Evolutionary conservation across 2,797 vertebrate species (phyloP).

Genomic region (Xiphophorus birchmanni): DNA sequence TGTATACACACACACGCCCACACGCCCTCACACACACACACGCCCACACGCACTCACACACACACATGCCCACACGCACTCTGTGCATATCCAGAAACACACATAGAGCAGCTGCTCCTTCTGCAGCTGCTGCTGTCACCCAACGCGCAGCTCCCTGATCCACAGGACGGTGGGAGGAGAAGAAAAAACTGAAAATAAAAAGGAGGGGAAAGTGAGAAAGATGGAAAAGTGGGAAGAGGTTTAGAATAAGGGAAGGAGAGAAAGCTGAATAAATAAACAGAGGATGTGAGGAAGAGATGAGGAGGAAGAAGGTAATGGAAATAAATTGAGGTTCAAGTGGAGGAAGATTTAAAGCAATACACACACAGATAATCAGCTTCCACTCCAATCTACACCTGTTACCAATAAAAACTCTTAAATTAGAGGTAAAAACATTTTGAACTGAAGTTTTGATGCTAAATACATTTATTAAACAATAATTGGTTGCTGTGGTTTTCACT

Average conservation of each 20-base stretch:
- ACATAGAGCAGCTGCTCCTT: slow-evolving; percentile 78
- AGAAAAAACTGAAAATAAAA: slow-evolving; percentile 30
- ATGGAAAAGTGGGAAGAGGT: slow-evolving; percentile 43
- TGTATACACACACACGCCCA: slow-evolving; percentile 42
- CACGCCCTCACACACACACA: slow-evolving; percentile 30
- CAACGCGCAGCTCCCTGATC: slow-evolving; percentile 71
- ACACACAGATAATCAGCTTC: slow-evolving; percentile 25
- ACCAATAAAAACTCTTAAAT: slow-evolving; percentile 1
- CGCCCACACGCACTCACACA: slow-evolving; percentile 26
- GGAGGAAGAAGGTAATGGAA: slow-evolving; percentile 33
- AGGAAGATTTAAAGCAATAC: slow-evolving; percentile 15
- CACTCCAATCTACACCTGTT: background rate
- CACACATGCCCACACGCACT: background rate
- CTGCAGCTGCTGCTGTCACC: slow-evolving; percentile 79
- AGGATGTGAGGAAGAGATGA: slow-evolving; percentile 61
- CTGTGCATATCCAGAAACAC: slow-evolving; percentile 41
- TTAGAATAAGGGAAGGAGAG: slow-evolving; percentile 42
- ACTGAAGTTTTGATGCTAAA: background rate
- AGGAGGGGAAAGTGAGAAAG: slow-evolving; percentile 28
- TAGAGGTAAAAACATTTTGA: background rate
- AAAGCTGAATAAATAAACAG: slow-evolving; percentile 68
- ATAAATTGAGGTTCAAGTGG: slow-evolving; percentile 20
- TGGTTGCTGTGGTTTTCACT: background rate
- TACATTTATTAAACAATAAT: background rate
- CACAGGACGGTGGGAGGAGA: slow-evolving; percentile 50